Base-by-base conservation (phyloP, 2,888 invertebrate genomes). In the Nematopogon swammerdamellus region DNA sequence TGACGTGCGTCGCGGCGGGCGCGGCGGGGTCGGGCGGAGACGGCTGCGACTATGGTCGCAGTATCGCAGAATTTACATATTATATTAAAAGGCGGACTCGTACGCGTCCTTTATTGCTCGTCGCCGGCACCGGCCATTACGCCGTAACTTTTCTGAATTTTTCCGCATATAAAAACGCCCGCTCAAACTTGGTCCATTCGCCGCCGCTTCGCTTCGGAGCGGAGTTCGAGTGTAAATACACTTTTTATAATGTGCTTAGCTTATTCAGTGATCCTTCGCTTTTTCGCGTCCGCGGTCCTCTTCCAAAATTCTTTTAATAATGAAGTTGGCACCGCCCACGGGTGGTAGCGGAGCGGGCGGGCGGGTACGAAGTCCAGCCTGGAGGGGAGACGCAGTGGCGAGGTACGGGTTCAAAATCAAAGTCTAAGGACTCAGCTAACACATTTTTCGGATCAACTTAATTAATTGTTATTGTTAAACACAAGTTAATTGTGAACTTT, bases 121-220 rank as follows among this genome's bases (percentile, higher is more conserved):
- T 65, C 68, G 69, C 72, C 36, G 36, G 36, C 68, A 71, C 72
- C 75, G 76, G 72, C 76, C 75, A 76, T 76, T 75, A 75, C 73
- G 72, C 68, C 70, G 67, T 64, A 77, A 77, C 79, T 79, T 79
- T 79, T 76, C 76, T 68, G 73, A 77, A 79, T 77, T 77, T 77
- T 77, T 79, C 75, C 74, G 68, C 68, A 71, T 74, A 77, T 79
- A 77, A 77, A 79, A 70, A 68, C 69, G 64, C 71, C 71, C 68
- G 70, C 70, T 72, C 68, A 72, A 79, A 76, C 69, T 75, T 72
- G 57, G 64, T 59, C 64, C 70, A 63, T 67, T 69, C 68, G 64
- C 36, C 36, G 11, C 69, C 65, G 70, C 73, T 67, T 4, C 36
- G 6, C 6, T 14, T 14, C 11, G 11, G 11, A 14, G 11, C 36